Evolutionary conservation across 2,797 vertebrate species (phyloP).

Genomic region (Cirrhinus molitorella): DNA sequence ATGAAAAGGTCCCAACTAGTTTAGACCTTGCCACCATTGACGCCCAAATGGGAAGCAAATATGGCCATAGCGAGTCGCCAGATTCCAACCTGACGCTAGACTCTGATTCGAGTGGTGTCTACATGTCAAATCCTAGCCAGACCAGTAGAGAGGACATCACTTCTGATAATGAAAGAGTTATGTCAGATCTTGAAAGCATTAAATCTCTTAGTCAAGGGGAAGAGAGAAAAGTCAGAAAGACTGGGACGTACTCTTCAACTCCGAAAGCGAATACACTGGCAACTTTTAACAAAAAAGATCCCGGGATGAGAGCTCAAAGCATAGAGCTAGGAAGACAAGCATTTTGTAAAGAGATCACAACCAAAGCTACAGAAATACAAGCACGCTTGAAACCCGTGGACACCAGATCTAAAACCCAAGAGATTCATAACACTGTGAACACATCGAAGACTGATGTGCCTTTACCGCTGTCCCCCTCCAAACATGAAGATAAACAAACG

Average conservation of each 20-base stretch:
- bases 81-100: slow-evolving; percentile 79
- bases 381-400: slow-evolving; percentile 48
- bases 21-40: slow-evolving; percentile 70
- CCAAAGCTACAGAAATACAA: slow-evolving; percentile 51
- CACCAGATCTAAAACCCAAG: slow-evolving; percentile 47
- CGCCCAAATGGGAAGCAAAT: slow-evolving; percentile 71
- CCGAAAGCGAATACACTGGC: slow-evolving; percentile 11
- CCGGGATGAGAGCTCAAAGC: slow-evolving; percentile 23
- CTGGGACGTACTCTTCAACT: neutral
- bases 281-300: slow-evolving; percentile 31
- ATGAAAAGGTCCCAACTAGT: slow-evolving; percentile 52
- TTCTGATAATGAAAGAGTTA: slow-evolving; percentile 77
- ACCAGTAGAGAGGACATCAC: slow-evolving; percentile 70
- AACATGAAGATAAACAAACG: slow-evolving; percentile 69
- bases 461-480: slow-evolving; percentile 73
- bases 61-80: slow-evolving; percentile 71
- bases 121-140: slow-evolving; percentile 79
- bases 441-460: slow-evolving; percentile 70
- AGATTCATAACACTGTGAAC: slow-evolving; percentile 71
- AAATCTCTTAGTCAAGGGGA: slow-evolving; percentile 75
- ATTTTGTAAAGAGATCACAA: slow-evolving; percentile 47
- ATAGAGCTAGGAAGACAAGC: slow-evolving; percentile 27
- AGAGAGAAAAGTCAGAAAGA: slow-evolving; percentile 59
- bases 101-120: slow-evolving; percentile 80
- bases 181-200: slow-evolving; percentile 75